Evolutionary conservation across 1,140 invertebrate genomes (phyloP), one percentile per base, ranked within the genome.

Genomic region (Leptinotarsa texana): DNA sequence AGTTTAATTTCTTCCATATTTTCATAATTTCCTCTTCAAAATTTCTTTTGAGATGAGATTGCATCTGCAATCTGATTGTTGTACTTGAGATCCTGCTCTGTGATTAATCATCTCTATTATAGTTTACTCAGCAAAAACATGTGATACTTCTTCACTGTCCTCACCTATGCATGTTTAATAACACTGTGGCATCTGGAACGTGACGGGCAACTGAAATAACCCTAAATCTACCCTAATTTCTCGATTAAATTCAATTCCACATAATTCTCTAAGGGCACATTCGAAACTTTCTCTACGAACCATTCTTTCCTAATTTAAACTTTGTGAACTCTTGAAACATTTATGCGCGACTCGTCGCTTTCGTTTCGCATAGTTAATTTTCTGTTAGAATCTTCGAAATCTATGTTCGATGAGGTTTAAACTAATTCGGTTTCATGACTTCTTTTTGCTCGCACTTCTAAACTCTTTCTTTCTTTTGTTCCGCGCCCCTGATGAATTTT

Each of bases 301-400:
- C 51, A 57, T 57, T 57, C 51, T 57, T 57, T 57, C 51, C 51
- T 18, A 57, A 57, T 57, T 57, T 57, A 57, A 57, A 57, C 17
- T 57, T 57, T 57, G 15, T 18, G 51, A 57, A 57, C 51, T 57
- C 17, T 57, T 57, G 51, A 57, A 57, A 57, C n/a, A 57, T 57
- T 57, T 57, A 57, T 57, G 51, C 15, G 51, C 15, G 51, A 57
- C 15, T 57, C 51, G 51, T 18, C 51, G 51, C 51, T 18, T 57
- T 57, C 51, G 51, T 57, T 57, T 18, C 51, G 51, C 51, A 57
- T 57, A 57, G 51, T 57, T 57, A 57, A 57, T 57, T 57, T 57
- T 57, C 51, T 57, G 51, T 57, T 57, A 57, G 17, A 57, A 17
- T 57, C 51, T 57, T 57, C 51, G n/a, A 57, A 57, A 57, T 57